Evolutionary conservation across 2,797 vertebrate genomes (phyloP).

Genomic region (Sebastes jordani): DNA sequence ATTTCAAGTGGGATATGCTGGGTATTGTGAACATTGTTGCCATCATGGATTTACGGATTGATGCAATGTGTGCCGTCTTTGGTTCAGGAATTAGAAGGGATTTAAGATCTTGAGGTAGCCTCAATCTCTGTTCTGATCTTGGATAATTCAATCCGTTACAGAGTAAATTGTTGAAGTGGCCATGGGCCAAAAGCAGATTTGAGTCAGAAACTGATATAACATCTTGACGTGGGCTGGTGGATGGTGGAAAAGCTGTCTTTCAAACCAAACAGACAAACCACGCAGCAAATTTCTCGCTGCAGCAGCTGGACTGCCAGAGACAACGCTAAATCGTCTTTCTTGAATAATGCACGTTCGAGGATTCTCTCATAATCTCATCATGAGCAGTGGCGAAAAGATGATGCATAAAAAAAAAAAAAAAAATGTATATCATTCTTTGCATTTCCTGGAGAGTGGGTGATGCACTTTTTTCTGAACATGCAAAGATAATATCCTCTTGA

Average conservation of each 20-base stretch:
- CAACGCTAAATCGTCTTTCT: constrained; percentile 4
- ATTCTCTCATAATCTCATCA: constrained; percentile 27
- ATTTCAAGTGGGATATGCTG: not conserved
- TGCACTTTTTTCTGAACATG: not conserved
- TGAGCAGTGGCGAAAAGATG: constrained; percentile 12
- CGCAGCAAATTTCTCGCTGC: not conserved
- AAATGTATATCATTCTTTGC: constrained; percentile 4
- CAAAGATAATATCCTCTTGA: constrained; percentile 11
- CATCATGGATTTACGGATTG: not conserved
- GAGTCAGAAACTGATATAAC: constrained; percentile 8
- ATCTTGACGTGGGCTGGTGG: constrained; percentile 12
- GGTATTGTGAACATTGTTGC: not conserved
- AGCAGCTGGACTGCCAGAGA: not conserved
- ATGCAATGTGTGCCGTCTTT: not conserved
- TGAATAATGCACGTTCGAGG: constrained; percentile 29
- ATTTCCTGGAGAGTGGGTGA: constrained; percentile 7
- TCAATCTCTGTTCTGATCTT: constrained; percentile 39
- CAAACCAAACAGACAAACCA: constrained; percentile 19
- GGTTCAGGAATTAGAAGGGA: constrained; percentile 14
- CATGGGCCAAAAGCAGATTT: constrained; percentile 18
- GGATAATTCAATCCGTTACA: constrained; percentile 39
- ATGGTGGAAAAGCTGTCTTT: constrained; percentile 4
- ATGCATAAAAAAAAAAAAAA: constrained; percentile 6
- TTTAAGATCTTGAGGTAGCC: constrained; percentile 21
- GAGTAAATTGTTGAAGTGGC: constrained; percentile 28